These are phyloP conservation scores for Trachelus tabidus DNA, from an alignment of 2,888 invertebrate genomes.

Conservation along the genomic window DNA sequence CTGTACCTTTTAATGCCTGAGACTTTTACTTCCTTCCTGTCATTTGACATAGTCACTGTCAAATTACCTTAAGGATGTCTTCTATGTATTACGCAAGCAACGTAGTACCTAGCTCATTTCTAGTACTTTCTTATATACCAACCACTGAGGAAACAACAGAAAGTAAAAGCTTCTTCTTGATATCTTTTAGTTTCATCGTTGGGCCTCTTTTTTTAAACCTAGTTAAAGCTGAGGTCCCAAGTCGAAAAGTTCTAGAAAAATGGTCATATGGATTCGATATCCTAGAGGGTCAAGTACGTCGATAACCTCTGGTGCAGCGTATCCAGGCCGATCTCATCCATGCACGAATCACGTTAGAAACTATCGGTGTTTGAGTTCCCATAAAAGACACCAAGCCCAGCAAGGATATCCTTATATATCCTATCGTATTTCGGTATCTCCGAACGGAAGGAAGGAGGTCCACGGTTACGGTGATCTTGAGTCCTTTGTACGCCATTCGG, in stretches of 20 bases:
- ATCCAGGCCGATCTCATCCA: not conserved
- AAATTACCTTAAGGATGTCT: not conserved
- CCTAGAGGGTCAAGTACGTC: not conserved
- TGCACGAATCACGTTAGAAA: constrained; percentile 3
- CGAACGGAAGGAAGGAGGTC: constrained; percentile 41
- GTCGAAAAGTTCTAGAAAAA: not conserved
- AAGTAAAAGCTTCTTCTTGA: not conserved
- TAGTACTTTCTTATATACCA: not conserved
- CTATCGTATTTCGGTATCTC: constrained; percentile 18
- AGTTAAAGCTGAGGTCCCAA: not conserved
- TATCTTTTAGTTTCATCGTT: constrained; percentile 40
- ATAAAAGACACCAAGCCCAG: constrained; percentile 50
- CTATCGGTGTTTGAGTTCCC: constrained; percentile 42
- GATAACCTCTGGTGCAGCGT: not conserved
- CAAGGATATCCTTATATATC: not conserved
- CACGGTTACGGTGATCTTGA: constrained; percentile 48
- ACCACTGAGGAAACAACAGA: not conserved
- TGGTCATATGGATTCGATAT: not conserved
- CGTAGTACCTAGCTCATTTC: not conserved
- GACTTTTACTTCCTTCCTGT: not conserved
- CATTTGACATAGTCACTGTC: not conserved
- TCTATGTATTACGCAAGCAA: too few relatives aligned
- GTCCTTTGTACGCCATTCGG: constrained; percentile 59
- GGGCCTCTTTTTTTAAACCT: not conserved
- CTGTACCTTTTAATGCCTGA: not conserved